Evolutionary conservation across 2,888 invertebrate genomes (phyloP).

Genomic region (Temnothorax unifasciatus): DNA sequence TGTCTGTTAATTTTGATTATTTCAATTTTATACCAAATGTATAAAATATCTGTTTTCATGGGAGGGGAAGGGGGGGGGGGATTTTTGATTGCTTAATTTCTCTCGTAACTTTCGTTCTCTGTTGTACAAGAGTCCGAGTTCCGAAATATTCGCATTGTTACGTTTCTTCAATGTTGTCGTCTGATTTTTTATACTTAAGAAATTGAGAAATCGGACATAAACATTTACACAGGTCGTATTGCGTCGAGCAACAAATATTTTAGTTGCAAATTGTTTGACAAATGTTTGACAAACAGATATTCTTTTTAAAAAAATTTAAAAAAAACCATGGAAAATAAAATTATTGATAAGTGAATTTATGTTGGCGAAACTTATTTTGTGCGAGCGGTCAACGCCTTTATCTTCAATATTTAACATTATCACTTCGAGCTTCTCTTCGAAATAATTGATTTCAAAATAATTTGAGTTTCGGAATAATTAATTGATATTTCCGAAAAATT

Average conservation of each 20-base stretch:
- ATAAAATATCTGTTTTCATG: slow-evolving; percentile 65
- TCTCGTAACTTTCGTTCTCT: slow-evolving; percentile 7
- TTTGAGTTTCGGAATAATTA: too few relatives aligned
- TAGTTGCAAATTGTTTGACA: slow-evolving; percentile 18
- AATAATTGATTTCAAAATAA: background rate
- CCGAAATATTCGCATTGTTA: slow-evolving; percentile 26
- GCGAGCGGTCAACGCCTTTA: background rate
- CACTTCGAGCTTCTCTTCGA: background rate
- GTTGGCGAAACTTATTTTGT: background rate
- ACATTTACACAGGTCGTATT: background rate
- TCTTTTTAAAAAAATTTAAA: background rate
- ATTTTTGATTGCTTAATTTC: slow-evolving; percentile 65
- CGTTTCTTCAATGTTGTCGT: slow-evolving; percentile 32
- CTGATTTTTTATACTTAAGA: background rate
- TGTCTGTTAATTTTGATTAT: slow-evolving; percentile 46
- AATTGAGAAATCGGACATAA: background rate
- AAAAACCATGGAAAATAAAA: background rate
- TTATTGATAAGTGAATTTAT: background rate
- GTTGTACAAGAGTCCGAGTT: background rate
- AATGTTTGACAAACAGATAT: background rate
- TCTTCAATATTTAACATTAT: background rate
- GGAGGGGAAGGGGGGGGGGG: background rate
- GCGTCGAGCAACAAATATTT: background rate
- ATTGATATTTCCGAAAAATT: background rate
- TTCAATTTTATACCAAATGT: slow-evolving; percentile 62